These are phyloP conservation scores for Corbicula japonica DNA, from an alignment of 2,888 invertebrate genomes.

Conservation along the genomic window DNA sequence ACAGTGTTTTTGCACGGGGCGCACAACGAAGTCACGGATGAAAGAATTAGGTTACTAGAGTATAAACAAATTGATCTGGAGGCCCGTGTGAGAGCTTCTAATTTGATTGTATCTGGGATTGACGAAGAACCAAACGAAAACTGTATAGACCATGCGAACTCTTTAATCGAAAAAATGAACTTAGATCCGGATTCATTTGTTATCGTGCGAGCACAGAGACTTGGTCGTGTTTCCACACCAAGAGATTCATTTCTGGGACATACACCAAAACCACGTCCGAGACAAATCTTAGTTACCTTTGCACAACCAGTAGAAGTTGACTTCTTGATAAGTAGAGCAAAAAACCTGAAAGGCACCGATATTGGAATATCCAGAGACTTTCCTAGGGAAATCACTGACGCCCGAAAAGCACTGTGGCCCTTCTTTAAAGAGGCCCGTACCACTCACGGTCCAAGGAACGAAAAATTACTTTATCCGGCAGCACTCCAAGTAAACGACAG, in stretches of 20 bases:
- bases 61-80: neutral
- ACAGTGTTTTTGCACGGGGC: neutral
- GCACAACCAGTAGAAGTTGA: neutral
- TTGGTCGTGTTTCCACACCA: neutral
- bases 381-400: neutral
- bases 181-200: neutral
- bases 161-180: neutral
- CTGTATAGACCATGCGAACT: neutral
- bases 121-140: neutral
- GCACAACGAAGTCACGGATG: neutral
- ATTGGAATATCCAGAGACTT: slow-evolving; percentile 1
- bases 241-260: neutral
- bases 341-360: neutral
- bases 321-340: neutral
- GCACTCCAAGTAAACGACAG: neutral
- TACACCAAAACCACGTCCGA: neutral
- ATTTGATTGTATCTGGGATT: neutral
- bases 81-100: neutral
- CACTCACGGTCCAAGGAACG: too few species aligned
- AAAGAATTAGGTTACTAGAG: neutral
- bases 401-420: neutral
- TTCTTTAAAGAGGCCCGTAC: neutral
- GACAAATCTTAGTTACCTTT: neutral
- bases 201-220: neutral
- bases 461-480: too few species aligned